Evolutionary conservation across 1,140 invertebrate genomes (phyloP).

Genomic region (Cryptotermes secundus): DNA sequence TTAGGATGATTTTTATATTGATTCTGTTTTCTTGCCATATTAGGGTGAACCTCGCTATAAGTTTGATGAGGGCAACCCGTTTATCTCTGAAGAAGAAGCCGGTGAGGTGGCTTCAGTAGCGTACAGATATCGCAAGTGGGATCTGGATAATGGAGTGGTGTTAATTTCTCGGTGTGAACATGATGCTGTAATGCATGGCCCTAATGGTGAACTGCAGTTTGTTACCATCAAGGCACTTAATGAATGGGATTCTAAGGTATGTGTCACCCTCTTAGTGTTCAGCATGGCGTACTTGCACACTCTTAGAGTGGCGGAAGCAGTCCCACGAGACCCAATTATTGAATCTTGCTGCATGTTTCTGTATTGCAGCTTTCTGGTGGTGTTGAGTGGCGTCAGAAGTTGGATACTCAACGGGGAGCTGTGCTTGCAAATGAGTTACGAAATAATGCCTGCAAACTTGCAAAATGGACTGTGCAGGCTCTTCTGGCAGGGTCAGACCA

Average conservation of each 20-base stretch:
- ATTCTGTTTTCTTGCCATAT: conserved; percentile 34
- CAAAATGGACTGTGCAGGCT: conserved; percentile 98
- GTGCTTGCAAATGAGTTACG: conserved; percentile 97
- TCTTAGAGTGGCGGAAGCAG: too few relatives aligned
- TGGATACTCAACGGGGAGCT: conserved; percentile 96
- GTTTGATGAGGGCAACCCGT: conserved; percentile 92
- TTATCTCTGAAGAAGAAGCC: conserved; percentile 87
- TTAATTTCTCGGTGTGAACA: conserved; percentile 94
- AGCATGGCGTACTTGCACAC: not conserved
- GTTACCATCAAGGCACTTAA: conserved; percentile 91
- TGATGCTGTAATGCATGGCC: conserved; percentile 90
- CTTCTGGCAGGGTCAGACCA: conserved; percentile 95
- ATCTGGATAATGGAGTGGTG: conserved; percentile 90
- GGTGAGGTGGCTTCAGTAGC: conserved; percentile 90
- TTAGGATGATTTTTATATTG: too few relatives aligned
- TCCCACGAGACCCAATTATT: too few relatives aligned
- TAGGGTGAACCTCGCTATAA: conserved; percentile 81
- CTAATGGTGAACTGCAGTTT: conserved; percentile 90
- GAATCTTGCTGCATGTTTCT: not conserved
- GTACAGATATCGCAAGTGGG: conserved; percentile 96
- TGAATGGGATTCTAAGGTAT: conserved; percentile 94
- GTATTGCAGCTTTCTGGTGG: conserved; percentile 75
- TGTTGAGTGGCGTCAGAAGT: conserved; percentile 96
- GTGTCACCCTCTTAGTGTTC: too few relatives aligned
- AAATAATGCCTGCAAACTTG: conserved; percentile 98